phyloP scores from a whole-genome alignment of 2,113 vertebrate genomes.

The Myiozetetes cayanensis region DNA sequence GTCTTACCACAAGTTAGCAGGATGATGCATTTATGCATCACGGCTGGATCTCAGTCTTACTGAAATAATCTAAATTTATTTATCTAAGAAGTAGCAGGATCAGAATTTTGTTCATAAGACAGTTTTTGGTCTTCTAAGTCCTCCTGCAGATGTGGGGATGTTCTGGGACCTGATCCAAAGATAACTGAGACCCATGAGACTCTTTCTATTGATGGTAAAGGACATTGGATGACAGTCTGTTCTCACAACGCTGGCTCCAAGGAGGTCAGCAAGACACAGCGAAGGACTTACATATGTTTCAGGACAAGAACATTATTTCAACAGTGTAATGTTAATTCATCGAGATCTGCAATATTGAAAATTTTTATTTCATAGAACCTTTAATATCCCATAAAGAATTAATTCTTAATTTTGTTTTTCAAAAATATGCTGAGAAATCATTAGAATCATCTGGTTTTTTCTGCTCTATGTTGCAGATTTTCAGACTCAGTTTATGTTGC shows the following conservation, averaged over 20 bases:
- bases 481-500: not conserved
- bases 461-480: not conserved
- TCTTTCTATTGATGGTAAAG: not conserved
- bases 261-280: not conserved
- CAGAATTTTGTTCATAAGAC: not conserved
- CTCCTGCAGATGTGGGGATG: not conserved
- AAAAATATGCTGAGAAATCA: not conserved
- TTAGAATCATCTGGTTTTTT: not conserved
- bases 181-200: not conserved
- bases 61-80: not conserved
- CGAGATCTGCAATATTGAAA: not conserved
- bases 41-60: not conserved
- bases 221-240: not conserved
- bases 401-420: not conserved
- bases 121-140: not conserved
- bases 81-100: not conserved
- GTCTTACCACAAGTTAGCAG: not conserved
- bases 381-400: not conserved
- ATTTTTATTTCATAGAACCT: not conserved
- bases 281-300: not conserved
- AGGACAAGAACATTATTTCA: not conserved
- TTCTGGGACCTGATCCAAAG: constrained; percentile 28
- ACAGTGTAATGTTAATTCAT: not conserved
- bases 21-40: not conserved
- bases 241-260: not conserved